Evolutionary conservation across 2,888 invertebrate species (phyloP).

Genomic region (Brachyptera putata): DNA sequence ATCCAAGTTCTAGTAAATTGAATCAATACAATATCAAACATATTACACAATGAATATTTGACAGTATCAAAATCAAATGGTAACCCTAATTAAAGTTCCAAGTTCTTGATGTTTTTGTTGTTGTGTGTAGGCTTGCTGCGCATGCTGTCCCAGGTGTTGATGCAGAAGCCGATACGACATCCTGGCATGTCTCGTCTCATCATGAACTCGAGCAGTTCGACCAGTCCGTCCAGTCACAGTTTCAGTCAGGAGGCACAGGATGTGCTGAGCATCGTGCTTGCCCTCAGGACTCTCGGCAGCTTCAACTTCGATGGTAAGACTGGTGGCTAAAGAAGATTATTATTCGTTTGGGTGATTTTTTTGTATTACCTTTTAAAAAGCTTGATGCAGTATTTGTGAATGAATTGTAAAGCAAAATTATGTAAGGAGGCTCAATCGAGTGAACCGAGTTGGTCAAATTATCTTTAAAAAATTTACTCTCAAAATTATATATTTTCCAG

Average conservation of each 20-base stretch:
- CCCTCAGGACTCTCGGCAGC: constrained; percentile 84
- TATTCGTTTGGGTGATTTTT: not conserved
- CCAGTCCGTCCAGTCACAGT: constrained; percentile 9
- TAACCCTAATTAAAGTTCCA: no score
- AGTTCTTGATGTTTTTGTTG: no score
- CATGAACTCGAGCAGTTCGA: constrained; percentile 27
- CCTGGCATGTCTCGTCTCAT: constrained; percentile 70
- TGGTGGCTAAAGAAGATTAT: no score
- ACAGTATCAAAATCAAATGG: no score
- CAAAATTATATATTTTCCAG: no score
- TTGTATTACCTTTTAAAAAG: not conserved
- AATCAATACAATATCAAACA: no score
- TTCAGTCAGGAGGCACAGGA: constrained; percentile 57
- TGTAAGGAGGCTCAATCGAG: not conserved
- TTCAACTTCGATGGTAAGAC: constrained; percentile 74
- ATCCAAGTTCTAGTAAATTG: no score
- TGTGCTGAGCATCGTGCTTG: constrained; percentile 80
- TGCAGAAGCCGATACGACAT: constrained; percentile 80
- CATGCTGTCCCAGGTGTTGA: constrained; percentile 84
- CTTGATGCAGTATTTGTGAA: no score
- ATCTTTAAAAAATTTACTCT: no score
- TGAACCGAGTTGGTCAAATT: no score
- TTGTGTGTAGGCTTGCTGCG: constrained; percentile 62
- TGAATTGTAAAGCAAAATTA: not conserved
- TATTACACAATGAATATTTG: no score